Conservation (phyloP, 2,888 invertebrate species). For the Phoenoteleia sp. region DNA sequence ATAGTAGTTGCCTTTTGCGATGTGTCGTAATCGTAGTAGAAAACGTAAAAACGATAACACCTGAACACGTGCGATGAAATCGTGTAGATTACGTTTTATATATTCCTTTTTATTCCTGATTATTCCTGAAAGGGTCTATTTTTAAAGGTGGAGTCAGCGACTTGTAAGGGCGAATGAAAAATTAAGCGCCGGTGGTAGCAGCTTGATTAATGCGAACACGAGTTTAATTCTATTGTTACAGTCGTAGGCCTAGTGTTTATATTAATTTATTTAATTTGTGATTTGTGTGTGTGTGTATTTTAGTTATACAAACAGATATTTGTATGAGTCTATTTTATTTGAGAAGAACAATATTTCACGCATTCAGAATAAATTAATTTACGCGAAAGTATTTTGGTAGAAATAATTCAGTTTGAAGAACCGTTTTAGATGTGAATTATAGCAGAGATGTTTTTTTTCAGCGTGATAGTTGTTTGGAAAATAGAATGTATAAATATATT, state of each 20-base stretch:
- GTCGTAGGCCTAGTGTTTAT: neutral
- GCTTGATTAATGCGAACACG: neutral
- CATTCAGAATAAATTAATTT: too few relatives aligned
- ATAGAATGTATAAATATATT: too few relatives aligned
- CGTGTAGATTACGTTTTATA: conserved; percentile 58
- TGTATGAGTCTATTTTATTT: too few relatives aligned
- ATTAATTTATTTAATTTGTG: conserved; percentile 1
- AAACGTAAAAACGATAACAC: conserved; percentile 65
- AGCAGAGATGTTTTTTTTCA: too few relatives aligned
- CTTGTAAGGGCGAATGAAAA: conserved; percentile 13
- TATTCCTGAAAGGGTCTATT: conserved; percentile 20
- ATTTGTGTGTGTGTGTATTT: too few relatives aligned
- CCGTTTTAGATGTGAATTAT: too few relatives aligned
- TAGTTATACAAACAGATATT: too few relatives aligned
- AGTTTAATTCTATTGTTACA: conserved; percentile 7
- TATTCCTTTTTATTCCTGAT: conserved; percentile 51
- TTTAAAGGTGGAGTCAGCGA: conserved; percentile 31
- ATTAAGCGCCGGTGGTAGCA: conserved; percentile 28
- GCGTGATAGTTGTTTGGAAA: too few relatives aligned
- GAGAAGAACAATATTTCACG: too few relatives aligned
- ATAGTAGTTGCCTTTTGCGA: conserved; percentile 53
- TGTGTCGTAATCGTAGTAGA: conserved; percentile 56
- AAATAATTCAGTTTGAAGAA: too few relatives aligned
- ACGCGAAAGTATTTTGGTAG: too few relatives aligned
- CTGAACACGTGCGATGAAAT: conserved; percentile 54